These are phyloP conservation scores for Unio pictorum DNA, from an alignment of 2,888 invertebrate species.

Conservation along the genomic window DNA sequence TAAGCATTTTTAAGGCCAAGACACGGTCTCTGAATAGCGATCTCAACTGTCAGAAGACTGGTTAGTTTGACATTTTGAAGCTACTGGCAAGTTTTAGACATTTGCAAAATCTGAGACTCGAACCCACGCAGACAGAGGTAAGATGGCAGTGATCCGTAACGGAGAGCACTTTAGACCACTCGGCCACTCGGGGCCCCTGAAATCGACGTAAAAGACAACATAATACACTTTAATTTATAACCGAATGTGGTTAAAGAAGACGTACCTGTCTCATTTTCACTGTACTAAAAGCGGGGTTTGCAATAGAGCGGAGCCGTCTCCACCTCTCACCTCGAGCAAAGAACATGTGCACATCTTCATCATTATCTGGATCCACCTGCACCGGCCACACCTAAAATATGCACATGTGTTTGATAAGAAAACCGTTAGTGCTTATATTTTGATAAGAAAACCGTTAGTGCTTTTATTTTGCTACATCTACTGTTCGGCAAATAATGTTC, in stretches of 20 bases:
- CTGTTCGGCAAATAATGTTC: neutral
- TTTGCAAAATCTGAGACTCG: no score
- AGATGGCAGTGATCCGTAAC: no score
- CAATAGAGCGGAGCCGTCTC: slow-evolving; percentile 74
- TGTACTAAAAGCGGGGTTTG: slow-evolving; percentile 74
- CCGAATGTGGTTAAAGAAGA: neutral
- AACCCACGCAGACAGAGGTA: no score
- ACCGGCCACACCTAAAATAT: slow-evolving; percentile 64
- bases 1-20: no score
- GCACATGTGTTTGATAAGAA: neutral
- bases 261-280: slow-evolving; percentile 72
- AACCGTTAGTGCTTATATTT: neutral
- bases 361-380: slow-evolving; percentile 65
- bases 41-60: no score
- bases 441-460: neutral
- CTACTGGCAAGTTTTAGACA: no score
- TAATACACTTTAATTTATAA: no score
- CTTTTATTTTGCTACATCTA: neutral
- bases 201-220: neutral
- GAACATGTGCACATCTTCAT: slow-evolving; percentile 69
- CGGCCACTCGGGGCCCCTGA: no score
- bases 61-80: no score
- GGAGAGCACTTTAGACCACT: no score
- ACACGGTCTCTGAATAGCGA: no score
- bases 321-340: slow-evolving; percentile 72